Base-by-base conservation (phyloP, 2,113 vertebrate species). In the Willisornis vidua region DNA sequence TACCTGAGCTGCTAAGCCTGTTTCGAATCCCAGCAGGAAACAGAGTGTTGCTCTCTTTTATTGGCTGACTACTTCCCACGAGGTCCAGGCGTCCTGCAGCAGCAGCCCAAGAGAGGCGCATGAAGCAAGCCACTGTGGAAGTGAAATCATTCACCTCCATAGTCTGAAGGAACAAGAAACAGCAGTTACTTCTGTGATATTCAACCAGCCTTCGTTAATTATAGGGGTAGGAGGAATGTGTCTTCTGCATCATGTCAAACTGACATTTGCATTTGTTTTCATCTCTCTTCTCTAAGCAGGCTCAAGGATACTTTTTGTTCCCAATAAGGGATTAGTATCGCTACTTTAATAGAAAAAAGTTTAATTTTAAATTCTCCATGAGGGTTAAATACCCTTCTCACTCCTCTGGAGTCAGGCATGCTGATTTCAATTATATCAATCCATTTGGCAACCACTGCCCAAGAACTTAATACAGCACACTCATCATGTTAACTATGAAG, bases 101-200 rank as follows among this genome's bases (percentile, higher is more conserved):
- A 3, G 99, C 99, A 19, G 99, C 99, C 99, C 99, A 99, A 1
- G 99, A 99, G 70, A 99, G 97, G 17, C 99, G 97, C 99, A 99
- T 99, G 97, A 99, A 99, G 91, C 99, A 99, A 83, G 99, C 99
- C 84, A 99, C 99, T 0, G 99, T 99, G 61, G 99, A 99, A 14
- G 99, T 99, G 97, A 99, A 99, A 96, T 99, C 99, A 3, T 97
- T 98, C 43, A 99, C 99, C 95, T 99, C 99, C 99, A 99, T 99
- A 7, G 99, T 99, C 99, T 99, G 72, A 37, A 85, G 84, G 81
- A 89, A 95, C 10, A 94, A 20, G 49, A 86, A 93, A 46, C 35
- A 88, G 54, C 66, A 29, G 22, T 94, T 83, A 96, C 23, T 68
- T 16, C 73, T 72, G 61, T 1, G 7, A 62, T 28, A 52, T 2